A percentile compares a stretch with the other conserved stretches of the same genome.
phyloP scores from a whole-genome alignment of 2,888 invertebrate species.

The Protophormia terraenovae region DNA sequence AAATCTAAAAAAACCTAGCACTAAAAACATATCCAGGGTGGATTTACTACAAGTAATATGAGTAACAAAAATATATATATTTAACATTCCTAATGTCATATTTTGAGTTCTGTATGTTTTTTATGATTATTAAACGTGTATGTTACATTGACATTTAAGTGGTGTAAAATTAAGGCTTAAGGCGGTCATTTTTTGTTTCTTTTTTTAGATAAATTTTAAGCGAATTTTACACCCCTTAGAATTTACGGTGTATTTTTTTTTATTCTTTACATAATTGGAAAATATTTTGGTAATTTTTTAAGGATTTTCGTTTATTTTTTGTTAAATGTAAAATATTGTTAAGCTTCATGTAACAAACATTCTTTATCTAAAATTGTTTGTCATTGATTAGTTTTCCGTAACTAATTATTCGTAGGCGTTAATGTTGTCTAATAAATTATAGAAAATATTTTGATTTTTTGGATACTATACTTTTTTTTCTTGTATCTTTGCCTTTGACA shows the following conservation, averaged over 20 bases:
- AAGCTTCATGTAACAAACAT: slow-evolving; percentile 8
- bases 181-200: neutral
- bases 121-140: slow-evolving; percentile 25
- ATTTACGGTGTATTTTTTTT: neutral
- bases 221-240: neutral
- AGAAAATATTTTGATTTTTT: slow-evolving; percentile 16
- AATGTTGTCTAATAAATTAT: slow-evolving; percentile 60
- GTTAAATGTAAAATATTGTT: neutral
- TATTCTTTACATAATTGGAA: slow-evolving; percentile 14
- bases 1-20: neutral
- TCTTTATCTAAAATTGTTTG: neutral
- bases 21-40: too few relatives aligned
- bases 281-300: slow-evolving; percentile 36
- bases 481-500: neutral
- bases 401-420: slow-evolving; percentile 58
- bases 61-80: neutral
- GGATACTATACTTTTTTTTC: neutral
- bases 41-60: neutral
- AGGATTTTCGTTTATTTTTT: neutral
- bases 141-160: slow-evolving; percentile 45
- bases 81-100: neutral
- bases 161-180: slow-evolving; percentile 53
- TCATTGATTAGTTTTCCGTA: slow-evolving; percentile 24
- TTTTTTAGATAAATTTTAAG: neutral
- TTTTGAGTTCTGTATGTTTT: neutral